A percentile compares a stretch with the other conserved stretches of the same genome.
These are phyloP conservation scores for Heteromyza rotundicornis DNA, from an alignment of 2,888 invertebrate species.

Conservation along the genomic window DNA sequence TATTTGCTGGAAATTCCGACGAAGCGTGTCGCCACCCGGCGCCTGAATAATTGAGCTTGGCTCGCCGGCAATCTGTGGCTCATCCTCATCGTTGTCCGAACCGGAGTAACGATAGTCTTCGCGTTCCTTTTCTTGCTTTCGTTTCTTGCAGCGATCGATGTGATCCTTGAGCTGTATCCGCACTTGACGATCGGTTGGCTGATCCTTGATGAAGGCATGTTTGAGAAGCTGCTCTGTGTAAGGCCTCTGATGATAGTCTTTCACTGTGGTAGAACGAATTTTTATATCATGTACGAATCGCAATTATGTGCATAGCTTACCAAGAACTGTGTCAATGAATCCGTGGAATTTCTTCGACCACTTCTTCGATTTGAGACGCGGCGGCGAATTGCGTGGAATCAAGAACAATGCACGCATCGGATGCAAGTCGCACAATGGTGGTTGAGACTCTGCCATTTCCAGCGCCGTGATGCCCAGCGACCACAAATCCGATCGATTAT, in stretches of 20 bases:
- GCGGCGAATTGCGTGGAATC: conserved; percentile 97
- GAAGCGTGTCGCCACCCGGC: conserved; percentile 90
- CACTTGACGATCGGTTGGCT: conserved; percentile 97
- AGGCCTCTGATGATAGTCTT: conserved; percentile 98
- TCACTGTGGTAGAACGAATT: conserved; percentile 67
- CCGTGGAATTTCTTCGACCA: conserved; percentile 98
- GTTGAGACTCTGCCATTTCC: conserved; percentile 99
- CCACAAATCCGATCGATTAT: conserved; percentile 94
- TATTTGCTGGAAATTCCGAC: conserved; percentile 97
- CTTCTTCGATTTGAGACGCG: conserved; percentile 95
- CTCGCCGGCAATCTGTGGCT: conserved; percentile 88
- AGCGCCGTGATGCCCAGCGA: conserved; percentile 95
- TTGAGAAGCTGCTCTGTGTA: conserved; percentile 97
- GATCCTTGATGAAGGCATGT: conserved; percentile 97
- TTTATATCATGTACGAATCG: neutral
- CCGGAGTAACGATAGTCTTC: conserved; percentile 89
- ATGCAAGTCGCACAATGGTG: conserved; percentile 98
- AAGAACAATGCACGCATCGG: conserved; percentile 99
- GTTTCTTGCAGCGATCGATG: conserved; percentile 96
- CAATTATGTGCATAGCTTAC: conserved; percentile 36
- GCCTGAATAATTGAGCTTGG: conserved; percentile 90
- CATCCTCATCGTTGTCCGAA: conserved; percentile 97
- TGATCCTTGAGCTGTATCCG: conserved; percentile 99
- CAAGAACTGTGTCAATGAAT: conserved; percentile 96
- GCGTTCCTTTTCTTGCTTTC: conserved; percentile 86